Conservation (phyloP, 2,113 vertebrate species). For the Leucoraja erinaceus region DNA sequence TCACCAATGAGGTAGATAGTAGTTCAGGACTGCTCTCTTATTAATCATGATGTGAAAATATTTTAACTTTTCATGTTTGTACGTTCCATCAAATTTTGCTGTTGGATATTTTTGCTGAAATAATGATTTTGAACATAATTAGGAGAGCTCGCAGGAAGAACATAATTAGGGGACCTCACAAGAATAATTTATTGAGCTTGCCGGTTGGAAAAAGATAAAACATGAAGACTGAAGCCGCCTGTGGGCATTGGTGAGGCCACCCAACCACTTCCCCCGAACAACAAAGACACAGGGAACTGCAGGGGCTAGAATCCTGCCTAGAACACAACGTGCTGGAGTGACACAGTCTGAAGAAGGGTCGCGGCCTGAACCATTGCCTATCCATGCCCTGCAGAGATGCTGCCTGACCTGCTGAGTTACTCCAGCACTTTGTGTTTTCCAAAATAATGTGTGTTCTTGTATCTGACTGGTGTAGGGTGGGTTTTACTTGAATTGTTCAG, state of each 20-base stretch:
- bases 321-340: too few species aligned
- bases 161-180: neutral
- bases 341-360: too few species aligned
- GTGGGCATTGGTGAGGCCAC: neutral
- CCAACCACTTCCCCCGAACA: neutral
- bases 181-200: neutral
- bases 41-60: neutral
- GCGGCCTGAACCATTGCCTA: too few species aligned
- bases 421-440: neutral
- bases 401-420: too few species aligned
- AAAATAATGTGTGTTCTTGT: neutral
- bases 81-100: neutral
- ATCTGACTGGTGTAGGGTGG: too few species aligned
- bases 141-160: neutral
- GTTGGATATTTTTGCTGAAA: neutral
- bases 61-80: neutral
- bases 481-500: too few species aligned
- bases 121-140: neutral
- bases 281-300: too few species aligned
- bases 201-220: neutral
- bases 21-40: neutral
- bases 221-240: neutral
- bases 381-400: too few species aligned
- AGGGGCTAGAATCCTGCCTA: too few species aligned
- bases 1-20: too few species aligned